Evolutionary conservation across 2,113 vertebrate species (phyloP).

Genomic region (Podarcis raffonei): DNA sequence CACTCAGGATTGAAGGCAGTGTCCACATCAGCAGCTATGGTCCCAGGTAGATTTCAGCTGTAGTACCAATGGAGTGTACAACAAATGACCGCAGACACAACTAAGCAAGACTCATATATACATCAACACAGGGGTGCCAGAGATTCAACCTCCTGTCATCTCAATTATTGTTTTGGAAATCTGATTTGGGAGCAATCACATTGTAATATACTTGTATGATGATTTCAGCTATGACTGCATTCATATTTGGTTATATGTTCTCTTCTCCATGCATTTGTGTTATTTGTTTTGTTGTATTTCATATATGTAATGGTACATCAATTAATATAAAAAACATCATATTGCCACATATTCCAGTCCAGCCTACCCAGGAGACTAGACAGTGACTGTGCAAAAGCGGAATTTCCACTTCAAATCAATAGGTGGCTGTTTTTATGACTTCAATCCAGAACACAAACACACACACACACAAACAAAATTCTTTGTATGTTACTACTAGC

Average conservation of each 20-base stretch:
- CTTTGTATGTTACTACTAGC: not conserved
- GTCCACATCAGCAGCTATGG: not conserved
- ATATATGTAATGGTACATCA: not conserved
- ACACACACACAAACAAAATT: not conserved
- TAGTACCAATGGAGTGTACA: not conserved
- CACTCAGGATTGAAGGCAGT: not conserved
- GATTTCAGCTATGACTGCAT: not conserved
- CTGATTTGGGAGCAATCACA: not conserved
- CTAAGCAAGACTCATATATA: not conserved
- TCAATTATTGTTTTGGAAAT: not conserved
- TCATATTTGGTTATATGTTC: not conserved
- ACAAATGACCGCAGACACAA: not conserved
- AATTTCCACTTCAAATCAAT: not conserved
- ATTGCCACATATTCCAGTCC: not conserved
- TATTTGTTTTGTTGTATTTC: not conserved
- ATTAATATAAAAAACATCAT: no score
- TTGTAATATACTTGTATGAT: not conserved
- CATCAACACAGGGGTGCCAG: not conserved
- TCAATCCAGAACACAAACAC: not conserved
- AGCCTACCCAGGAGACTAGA: not conserved
- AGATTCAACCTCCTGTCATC: not conserved
- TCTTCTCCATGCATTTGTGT: not conserved
- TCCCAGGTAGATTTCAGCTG: not conserved
- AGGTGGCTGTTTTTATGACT: not conserved
- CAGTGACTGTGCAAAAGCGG: not conserved